Percentiles rank a stretch among this genome's conserved stretches.
These are phyloP conservation scores for Eugnorisma glareosa DNA, from an alignment of 2,888 invertebrate genomes.

Conservation along the genomic window DNA sequence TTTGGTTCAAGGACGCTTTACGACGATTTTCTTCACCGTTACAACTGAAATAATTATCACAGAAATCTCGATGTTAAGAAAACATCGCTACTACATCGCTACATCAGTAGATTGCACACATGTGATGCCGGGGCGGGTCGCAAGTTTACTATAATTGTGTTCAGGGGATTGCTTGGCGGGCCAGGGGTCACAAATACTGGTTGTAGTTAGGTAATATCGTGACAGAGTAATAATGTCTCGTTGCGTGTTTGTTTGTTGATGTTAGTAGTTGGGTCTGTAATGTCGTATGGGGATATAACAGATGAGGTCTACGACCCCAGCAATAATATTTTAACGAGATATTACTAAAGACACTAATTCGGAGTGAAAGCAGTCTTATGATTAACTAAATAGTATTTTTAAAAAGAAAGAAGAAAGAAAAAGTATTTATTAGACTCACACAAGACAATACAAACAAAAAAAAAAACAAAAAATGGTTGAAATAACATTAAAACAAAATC, in stretches of 20 bases:
- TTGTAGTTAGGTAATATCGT: constrained; percentile 50
- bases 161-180: constrained; percentile 7
- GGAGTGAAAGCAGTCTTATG: background rate
- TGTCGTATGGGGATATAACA: constrained; percentile 16
- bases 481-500: too few relatives aligned
- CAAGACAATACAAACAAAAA: too few relatives aligned
- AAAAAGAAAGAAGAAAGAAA: too few relatives aligned
- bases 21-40: too few relatives aligned
- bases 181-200: constrained; percentile 40
- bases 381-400: background rate
- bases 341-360: background rate
- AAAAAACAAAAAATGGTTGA: too few relatives aligned
- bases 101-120: background rate
- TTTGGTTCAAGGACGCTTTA: too few relatives aligned
- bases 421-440: too few relatives aligned
- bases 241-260: constrained; percentile 40
- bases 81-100: background rate
- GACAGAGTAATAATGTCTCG: constrained; percentile 54
- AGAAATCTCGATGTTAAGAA: background rate
- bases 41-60: too few relatives aligned
- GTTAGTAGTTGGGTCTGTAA: constrained; percentile 42
- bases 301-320: background rate
- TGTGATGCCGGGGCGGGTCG: background rate
- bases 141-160: constrained; percentile 21
- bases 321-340: background rate